Percentiles rank a stretch among this genome's conserved stretches.
Conservation (phyloP, 92 coral and sea anemone species). For the Zoanthus sansibaricus region DNA sequence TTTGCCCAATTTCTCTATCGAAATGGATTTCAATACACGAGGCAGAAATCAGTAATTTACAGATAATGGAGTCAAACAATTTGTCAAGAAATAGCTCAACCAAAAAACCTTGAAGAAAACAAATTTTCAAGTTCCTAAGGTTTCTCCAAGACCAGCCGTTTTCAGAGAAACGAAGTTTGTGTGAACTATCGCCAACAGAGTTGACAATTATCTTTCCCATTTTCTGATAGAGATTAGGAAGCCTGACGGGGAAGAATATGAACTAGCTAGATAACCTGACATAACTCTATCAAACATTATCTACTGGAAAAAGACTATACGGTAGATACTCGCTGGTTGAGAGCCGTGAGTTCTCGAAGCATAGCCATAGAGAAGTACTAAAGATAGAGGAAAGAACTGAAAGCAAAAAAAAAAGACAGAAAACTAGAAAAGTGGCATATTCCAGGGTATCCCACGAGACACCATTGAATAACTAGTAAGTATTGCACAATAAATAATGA, state of each 20-base stretch:
- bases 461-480: too few species aligned
- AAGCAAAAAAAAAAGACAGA: too few species aligned
- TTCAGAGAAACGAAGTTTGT: slow-evolving; percentile 46
- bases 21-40: background rate
- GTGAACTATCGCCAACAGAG: slow-evolving; percentile 39
- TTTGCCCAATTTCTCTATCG: background rate
- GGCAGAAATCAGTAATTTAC: too few species aligned
- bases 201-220: slow-evolving; percentile 53
- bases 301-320: slow-evolving; percentile 12
- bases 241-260: slow-evolving; percentile 25
- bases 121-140: slow-evolving; percentile 39
- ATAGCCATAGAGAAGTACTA: too few species aligned
- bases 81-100: slow-evolving; percentile 11
- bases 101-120: background rate
- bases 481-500: too few species aligned
- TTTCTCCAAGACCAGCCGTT: slow-evolving; percentile 50
- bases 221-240: slow-evolving; percentile 52
- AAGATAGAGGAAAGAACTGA: too few species aligned
- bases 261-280: slow-evolving; percentile 18
- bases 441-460: background rate
- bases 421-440: too few species aligned
- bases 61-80: background rate
- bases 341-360: too few species aligned
- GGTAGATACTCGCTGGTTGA: too few species aligned
- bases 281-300: slow-evolving; percentile 40